phyloP scores from a whole-genome alignment of 2,797 vertebrate genomes.

The Ctenosaura bakeri region DNA sequence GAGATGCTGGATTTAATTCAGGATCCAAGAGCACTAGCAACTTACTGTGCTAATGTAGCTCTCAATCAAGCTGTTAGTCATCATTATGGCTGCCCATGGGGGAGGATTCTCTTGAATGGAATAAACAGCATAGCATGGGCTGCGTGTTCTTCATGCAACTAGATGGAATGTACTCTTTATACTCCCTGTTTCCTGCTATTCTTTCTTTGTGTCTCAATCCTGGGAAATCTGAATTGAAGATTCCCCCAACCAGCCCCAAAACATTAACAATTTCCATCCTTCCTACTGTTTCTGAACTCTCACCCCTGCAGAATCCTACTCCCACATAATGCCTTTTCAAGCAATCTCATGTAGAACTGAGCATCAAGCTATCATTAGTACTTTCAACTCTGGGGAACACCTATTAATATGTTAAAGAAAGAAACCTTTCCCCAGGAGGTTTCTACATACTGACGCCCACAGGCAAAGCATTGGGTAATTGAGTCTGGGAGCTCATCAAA shows the following conservation, averaged over 20 bases:
- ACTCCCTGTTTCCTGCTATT: constrained; percentile 18
- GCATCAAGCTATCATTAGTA: not conserved
- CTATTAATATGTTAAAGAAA: constrained; percentile 35
- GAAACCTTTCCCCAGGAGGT: constrained; percentile 15
- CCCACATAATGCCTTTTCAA: constrained; percentile 27
- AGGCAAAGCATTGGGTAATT: constrained; percentile 16
- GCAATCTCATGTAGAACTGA: constrained; percentile 9
- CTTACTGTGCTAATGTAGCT: not conserved
- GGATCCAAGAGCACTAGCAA: not conserved
- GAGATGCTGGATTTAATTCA: not conserved
- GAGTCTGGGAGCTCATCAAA: constrained; percentile 31
- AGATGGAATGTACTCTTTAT: constrained; percentile 17
- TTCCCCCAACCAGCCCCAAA: constrained; percentile 1
- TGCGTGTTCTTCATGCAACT: not conserved
- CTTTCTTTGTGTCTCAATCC: constrained; percentile 1
- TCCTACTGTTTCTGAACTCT: constrained; percentile 26
- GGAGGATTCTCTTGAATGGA: constrained; percentile 10
- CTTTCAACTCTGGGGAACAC: constrained; percentile 19
- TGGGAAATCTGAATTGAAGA: constrained; percentile 21
- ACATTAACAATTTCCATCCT: constrained; percentile 21
- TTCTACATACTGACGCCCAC: constrained; percentile 16
- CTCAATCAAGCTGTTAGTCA: not conserved
- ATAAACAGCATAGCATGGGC: not conserved
- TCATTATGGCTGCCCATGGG: not conserved
- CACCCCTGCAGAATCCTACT: constrained; percentile 16